These are phyloP conservation scores for Heliconius sara DNA, from an alignment of 2,888 invertebrate species.

Conservation along the genomic window DNA sequence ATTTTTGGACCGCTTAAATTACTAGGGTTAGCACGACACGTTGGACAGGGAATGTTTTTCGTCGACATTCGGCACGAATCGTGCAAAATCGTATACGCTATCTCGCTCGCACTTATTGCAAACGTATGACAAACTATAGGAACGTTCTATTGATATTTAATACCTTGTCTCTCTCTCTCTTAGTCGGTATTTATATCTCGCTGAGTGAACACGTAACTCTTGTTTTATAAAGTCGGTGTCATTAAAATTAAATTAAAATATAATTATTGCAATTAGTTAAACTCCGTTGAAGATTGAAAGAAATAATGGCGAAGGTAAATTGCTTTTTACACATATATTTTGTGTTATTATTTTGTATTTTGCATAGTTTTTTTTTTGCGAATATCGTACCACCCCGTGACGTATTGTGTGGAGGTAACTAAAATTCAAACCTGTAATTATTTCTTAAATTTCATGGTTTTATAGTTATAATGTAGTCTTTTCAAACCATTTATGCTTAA, in stretches of 20 bases:
- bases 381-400: slow-evolving; percentile 67
- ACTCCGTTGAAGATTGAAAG: slow-evolving; percentile 44
- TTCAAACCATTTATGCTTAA: background rate
- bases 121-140: slow-evolving; percentile 47
- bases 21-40: slow-evolving; percentile 49
- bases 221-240: slow-evolving; percentile 58
- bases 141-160: slow-evolving; percentile 75
- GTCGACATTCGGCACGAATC: slow-evolving; percentile 54
- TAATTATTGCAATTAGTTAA: slow-evolving; percentile 33
- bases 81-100: slow-evolving; percentile 48
- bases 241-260: slow-evolving; percentile 65
- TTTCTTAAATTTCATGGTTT: background rate
- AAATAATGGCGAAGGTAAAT: slow-evolving; percentile 77
- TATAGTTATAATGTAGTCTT: background rate
- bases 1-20: slow-evolving; percentile 28
- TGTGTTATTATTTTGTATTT: slow-evolving; percentile 32
- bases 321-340: slow-evolving; percentile 39
- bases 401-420: slow-evolving; percentile 54
- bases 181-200: slow-evolving; percentile 77
- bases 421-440: slow-evolving; percentile 23
- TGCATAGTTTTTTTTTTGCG: slow-evolving; percentile 50
- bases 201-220: slow-evolving; percentile 59
- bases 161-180: slow-evolving; percentile 53
- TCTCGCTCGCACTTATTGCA: slow-evolving; percentile 58
- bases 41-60: slow-evolving; percentile 58